Evolutionary conservation across 2,888 invertebrate species (phyloP).

Genomic region (Coleophora flavipennella): DNA sequence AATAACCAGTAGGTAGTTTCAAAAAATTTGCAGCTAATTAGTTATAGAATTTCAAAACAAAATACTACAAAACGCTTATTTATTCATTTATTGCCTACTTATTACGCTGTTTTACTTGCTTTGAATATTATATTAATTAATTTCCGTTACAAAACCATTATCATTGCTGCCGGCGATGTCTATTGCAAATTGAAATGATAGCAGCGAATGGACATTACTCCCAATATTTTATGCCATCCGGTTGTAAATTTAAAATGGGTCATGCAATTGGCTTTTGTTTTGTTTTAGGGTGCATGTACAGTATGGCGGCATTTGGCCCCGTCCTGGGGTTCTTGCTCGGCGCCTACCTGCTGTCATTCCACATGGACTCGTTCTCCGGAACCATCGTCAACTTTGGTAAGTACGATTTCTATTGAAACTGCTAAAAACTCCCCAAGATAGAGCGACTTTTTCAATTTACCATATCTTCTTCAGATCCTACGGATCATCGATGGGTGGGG

Average conservation of each 20-base stretch:
- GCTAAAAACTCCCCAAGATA: neutral
- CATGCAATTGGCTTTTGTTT: conserved; percentile 4
- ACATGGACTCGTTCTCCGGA: conserved; percentile 90
- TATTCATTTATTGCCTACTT: conserved; percentile 2
- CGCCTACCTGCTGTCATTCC: conserved; percentile 91
- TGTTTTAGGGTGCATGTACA: conserved; percentile 91
- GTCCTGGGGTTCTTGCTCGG: conserved; percentile 94
- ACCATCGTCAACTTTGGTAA: conserved; percentile 82
- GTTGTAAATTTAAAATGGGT: neutral
- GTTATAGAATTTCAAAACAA: no score
- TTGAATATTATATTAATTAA: conserved; percentile 2
- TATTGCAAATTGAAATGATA: neutral
- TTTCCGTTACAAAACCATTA: neutral
- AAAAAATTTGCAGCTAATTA: no score
- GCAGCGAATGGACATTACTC: neutral
- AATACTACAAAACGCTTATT: conserved; percentile 2
- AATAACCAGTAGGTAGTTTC: no score
- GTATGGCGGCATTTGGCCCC: conserved; percentile 97
- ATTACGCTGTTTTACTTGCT: neutral
- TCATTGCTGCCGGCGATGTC: no score
- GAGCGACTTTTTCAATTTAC: no score
- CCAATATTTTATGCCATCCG: no score
- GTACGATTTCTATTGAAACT: conserved; percentile 13
- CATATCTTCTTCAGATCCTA: conserved; percentile 74
- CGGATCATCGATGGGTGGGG: conserved; percentile 90